Evolutionary conservation across 2,797 vertebrate species (phyloP), one percentile per base, ranked within the genome.

Genomic region (Coranthus polyacanthus): DNA sequence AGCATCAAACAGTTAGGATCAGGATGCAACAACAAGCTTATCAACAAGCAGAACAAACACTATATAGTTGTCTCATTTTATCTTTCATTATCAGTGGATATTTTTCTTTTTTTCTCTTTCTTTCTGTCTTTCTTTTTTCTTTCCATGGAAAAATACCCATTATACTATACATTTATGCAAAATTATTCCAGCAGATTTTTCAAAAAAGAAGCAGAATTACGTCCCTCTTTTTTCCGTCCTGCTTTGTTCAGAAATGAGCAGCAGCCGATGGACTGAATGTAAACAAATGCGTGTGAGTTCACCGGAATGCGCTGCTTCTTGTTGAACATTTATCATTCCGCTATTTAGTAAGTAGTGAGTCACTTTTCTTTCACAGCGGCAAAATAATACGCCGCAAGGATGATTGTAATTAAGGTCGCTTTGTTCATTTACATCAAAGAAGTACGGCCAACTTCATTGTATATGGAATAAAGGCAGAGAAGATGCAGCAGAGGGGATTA

Each of bases 291-390:
- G 11, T 57, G 56, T 12, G 34, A 61, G 20, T 21, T 61, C 26
- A 32, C 15, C 44, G 29, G 49, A 63, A 66, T 22, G 39, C 47
- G 54, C 53, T 16, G 49, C 41, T 15, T 52, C 36, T 44, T 43
- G 47, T 20, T 66, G 67, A 72, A 56, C 65, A 72, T 81, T 70
- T 68, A 63, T 87, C 72, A 82, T 24, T 16, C 16, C 57, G 50
- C 47, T 62, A 54, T 52, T 57, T 49, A 78, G 51, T 78, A 51
- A 78, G 60, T 44, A 20, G 41, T 16, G 62, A 81, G 53, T 64
- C 52, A 17, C 49, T 1, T 55, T 78, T 66, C 21, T 44, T 69
- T 80, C 55, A 39, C 8, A 0, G 45, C 12, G 2, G 62, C 51
- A 29, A 78, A 72, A 73, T 56, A 51, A 78, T 65, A 34, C 55